A percentile compares a stretch with the other conserved stretches of the same genome.
Conservation (phyloP, 2,888 invertebrate genomes). For the Platycheirus albimanus region DNA sequence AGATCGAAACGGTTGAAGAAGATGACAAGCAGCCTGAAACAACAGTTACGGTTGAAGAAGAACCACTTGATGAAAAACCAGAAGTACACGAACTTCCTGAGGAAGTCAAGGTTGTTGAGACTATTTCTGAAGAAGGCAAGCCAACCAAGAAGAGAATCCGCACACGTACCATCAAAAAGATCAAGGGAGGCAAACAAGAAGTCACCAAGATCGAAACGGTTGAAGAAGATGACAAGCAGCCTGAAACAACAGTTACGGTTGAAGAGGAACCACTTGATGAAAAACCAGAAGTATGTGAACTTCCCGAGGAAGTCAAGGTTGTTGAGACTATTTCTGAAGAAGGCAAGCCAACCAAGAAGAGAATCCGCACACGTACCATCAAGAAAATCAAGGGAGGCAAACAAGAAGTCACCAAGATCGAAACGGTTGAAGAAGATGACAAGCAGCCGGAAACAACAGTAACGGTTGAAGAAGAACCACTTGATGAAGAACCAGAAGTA, state of each 20-base stretch:
- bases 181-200: slow-evolving; percentile 79
- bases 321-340: slow-evolving; percentile 76
- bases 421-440: slow-evolving; percentile 77
- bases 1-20: slow-evolving; percentile 78
- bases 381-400: slow-evolving; percentile 77
- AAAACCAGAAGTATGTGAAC: slow-evolving; percentile 76
- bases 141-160: slow-evolving; percentile 78
- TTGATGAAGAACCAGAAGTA: slow-evolving; percentile 77
- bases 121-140: slow-evolving; percentile 79
- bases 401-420: slow-evolving; percentile 80
- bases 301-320: slow-evolving; percentile 76
- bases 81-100: slow-evolving; percentile 78
- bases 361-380: slow-evolving; percentile 78
- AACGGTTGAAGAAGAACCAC: slow-evolving; percentile 77
- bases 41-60: slow-evolving; percentile 75
- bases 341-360: slow-evolving; percentile 78
- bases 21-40: slow-evolving; percentile 78
- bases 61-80: slow-evolving; percentile 75
- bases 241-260: slow-evolving; percentile 77
- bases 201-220: slow-evolving; percentile 80
- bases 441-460: slow-evolving; percentile 79
- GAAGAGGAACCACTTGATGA: slow-evolving; percentile 68
- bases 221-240: slow-evolving; percentile 80
- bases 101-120: slow-evolving; percentile 81
- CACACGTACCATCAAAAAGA: slow-evolving; percentile 79